Conservation (phyloP, 2,888 invertebrate genomes). For the Rotaria macrura region DNA sequence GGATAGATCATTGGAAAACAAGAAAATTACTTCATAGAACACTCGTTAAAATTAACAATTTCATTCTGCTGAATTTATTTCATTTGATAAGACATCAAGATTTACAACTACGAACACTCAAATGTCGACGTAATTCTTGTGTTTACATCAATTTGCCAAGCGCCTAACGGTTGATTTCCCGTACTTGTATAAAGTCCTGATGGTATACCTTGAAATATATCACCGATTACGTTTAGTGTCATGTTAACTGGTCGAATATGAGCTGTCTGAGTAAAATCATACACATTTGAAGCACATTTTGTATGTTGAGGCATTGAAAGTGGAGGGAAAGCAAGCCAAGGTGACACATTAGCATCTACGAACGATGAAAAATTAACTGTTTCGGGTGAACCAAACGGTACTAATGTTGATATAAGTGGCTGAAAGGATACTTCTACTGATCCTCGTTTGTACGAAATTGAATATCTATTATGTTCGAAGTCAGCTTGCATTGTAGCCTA, state of each 20-base stretch:
- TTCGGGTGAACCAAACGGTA: background rate
- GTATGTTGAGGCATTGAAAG: background rate
- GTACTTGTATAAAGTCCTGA: background rate
- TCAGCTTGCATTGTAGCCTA: background rate
- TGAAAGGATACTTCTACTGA: background rate
- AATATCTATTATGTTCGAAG: background rate
- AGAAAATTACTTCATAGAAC: too few species aligned
- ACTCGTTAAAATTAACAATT: too few species aligned
- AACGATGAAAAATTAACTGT: background rate
- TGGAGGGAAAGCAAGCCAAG: background rate
- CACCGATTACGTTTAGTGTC: background rate
- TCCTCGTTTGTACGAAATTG: background rate
- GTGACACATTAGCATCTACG: background rate
- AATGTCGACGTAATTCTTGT: background rate
- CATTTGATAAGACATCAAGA: background rate
- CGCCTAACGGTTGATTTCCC: background rate
- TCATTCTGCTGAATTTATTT: background rate
- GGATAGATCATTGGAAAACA: too few species aligned
- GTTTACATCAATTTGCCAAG: background rate
- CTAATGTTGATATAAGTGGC: background rate
- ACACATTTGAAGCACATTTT: background rate
- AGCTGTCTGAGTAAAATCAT: background rate
- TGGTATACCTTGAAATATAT: background rate
- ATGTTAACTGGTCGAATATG: background rate
- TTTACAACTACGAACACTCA: background rate